These are phyloP conservation scores for Cettia cetti DNA, from an alignment of 2,113 vertebrate genomes.

Conservation along the genomic window DNA sequence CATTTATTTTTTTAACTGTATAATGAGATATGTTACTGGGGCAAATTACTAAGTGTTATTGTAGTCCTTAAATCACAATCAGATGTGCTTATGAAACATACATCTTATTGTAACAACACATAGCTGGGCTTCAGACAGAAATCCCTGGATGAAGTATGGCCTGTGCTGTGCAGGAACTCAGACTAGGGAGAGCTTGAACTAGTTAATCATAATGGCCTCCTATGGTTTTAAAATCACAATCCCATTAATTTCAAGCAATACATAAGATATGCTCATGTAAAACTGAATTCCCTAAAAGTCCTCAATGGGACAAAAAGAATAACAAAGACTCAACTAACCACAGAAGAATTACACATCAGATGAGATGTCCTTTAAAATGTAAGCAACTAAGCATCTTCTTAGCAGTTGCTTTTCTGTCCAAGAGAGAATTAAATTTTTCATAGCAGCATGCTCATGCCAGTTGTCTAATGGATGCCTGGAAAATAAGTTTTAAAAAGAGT, in stretches of 20 bases:
- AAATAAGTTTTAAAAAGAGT: not conserved
- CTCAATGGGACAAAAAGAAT: not conserved
- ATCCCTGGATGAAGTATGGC: not conserved
- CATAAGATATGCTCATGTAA: not conserved
- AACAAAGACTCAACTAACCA: not conserved
- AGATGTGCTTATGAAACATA: constrained; percentile 28
- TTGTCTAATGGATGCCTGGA: not conserved
- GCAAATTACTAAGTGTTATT: constrained; percentile 24
- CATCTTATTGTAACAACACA: not conserved
- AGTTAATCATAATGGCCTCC: not conserved
- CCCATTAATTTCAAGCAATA: not conserved
- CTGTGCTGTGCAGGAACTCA: not conserved
- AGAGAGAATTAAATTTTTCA: not conserved
- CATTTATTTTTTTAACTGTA: constrained; percentile 17
- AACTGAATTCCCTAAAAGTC: not conserved
- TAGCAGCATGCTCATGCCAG: not conserved
- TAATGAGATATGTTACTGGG: not conserved
- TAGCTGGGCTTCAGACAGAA: not conserved
- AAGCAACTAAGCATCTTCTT: not conserved
- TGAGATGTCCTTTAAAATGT: not conserved
- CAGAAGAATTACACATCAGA: not conserved
- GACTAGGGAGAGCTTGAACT: not conserved
- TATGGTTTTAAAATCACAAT: not conserved
- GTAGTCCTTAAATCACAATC: constrained; percentile 36
- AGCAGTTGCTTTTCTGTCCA: not conserved